Conservation (phyloP, 2,113 vertebrate species). For the Scomber colias region DNA sequence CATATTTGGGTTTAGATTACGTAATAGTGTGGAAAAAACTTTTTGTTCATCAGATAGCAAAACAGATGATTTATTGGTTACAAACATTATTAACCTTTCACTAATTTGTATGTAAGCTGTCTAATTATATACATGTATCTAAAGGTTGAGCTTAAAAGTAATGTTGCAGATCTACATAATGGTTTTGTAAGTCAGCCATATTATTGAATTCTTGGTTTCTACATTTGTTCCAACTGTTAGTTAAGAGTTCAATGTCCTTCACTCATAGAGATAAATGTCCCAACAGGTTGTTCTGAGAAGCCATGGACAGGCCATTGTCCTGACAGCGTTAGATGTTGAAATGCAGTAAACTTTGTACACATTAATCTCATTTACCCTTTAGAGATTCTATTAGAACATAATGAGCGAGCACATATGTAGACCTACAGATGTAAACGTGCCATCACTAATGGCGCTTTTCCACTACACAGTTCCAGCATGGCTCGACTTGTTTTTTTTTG, state of each 20-base stretch:
- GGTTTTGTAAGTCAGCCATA: background rate
- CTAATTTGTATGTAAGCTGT: too few relatives aligned
- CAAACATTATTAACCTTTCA: too few relatives aligned
- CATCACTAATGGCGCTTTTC: too few relatives aligned
- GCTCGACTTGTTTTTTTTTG: too few relatives aligned
- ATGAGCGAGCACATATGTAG: too few relatives aligned
- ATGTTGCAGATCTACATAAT: background rate
- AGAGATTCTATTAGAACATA: background rate
- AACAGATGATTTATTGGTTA: too few relatives aligned
- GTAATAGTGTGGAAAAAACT: background rate
- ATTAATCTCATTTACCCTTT: background rate
- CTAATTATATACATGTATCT: too few relatives aligned
- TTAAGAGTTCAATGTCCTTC: constrained; percentile 29
- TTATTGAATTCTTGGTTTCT: background rate
- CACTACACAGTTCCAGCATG: too few relatives aligned
- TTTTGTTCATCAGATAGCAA: too few relatives aligned
- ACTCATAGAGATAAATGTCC: background rate
- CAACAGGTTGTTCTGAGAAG: constrained; percentile 13
- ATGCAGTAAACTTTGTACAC: constrained; percentile 1
- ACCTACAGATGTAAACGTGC: too few relatives aligned
- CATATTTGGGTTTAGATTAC: background rate
- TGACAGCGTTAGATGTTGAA: background rate
- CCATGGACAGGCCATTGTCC: constrained; percentile 27
- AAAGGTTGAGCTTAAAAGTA: background rate
- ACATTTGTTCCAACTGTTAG: constrained; percentile 22